phyloP scores from a whole-genome alignment of 2,888 invertebrate species.

The Drosophila prolongata region DNA sequence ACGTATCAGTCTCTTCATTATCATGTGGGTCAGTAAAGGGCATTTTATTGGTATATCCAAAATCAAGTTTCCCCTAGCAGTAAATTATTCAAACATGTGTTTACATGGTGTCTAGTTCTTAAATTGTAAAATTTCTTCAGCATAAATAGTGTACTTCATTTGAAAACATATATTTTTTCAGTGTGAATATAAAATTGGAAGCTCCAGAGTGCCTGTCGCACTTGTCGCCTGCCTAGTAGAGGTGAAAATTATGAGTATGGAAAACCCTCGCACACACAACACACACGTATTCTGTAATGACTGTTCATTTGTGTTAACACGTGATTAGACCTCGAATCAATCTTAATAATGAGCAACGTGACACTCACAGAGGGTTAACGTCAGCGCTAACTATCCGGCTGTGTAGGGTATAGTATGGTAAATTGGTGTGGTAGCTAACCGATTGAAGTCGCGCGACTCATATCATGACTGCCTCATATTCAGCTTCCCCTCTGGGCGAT shows the following conservation, averaged over 20 bases:
- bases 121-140: too few species aligned
- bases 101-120: too few species aligned
- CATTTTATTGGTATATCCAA: too few species aligned
- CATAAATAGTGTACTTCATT: not conserved
- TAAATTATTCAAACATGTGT: too few species aligned
- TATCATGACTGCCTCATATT: conserved; percentile 53
- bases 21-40: too few species aligned
- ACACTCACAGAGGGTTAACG: conserved; percentile 44
- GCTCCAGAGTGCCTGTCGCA: conserved; percentile 58
- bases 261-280: conserved; percentile 1
- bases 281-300: conserved; percentile 56
- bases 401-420: not conserved
- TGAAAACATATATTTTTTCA: not conserved
- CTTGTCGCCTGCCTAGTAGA: conserved; percentile 52
- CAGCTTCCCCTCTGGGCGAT: conserved; percentile 11
- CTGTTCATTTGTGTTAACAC: conserved; percentile 78
- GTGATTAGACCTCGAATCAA: conserved; percentile 74
- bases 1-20: too few species aligned
- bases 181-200: conserved; percentile 26
- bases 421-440: conserved; percentile 60
- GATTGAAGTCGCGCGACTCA: conserved; percentile 77
- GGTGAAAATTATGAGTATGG: conserved; percentile 2
- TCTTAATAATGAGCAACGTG: conserved; percentile 76
- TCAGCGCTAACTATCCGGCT: conserved; percentile 12
- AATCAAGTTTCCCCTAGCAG: too few species aligned